These are phyloP conservation scores for Mystacides longicornis DNA, from an alignment of 2,888 invertebrate genomes.

Conservation along the genomic window DNA sequence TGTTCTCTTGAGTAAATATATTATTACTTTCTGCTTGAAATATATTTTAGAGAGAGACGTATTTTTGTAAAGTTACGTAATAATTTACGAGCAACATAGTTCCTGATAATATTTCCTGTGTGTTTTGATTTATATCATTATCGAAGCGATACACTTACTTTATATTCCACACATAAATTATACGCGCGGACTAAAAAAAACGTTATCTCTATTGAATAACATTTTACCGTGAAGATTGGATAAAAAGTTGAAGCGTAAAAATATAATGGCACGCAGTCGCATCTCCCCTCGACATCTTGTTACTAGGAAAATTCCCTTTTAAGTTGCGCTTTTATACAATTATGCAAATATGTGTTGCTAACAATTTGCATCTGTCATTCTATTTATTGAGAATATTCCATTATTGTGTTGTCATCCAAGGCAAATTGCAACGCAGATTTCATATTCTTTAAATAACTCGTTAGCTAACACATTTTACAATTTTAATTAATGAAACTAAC, in stretches of 20 bases:
- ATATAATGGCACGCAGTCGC: constrained; percentile 2
- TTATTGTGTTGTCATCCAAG: not conserved
- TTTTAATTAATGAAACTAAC: too few relatives aligned
- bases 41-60: not conserved
- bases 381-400: not conserved
- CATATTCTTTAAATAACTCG: too few relatives aligned
- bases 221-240: not conserved
- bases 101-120: not conserved
- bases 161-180: not conserved
- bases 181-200: not conserved
- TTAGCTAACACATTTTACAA: too few relatives aligned
- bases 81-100: not conserved
- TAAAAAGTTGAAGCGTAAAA: not conserved
- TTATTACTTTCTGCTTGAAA: too few relatives aligned
- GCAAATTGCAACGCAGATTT: too few relatives aligned
- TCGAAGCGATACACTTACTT: not conserved
- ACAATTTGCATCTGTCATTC: constrained; percentile 8
- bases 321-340: constrained; percentile 6
- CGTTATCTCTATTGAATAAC: not conserved
- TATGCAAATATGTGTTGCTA: constrained; percentile 15
- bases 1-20: not conserved
- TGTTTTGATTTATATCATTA: not conserved
- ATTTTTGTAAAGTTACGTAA: not conserved
- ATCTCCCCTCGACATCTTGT: not conserved
- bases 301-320: not conserved